Evolutionary conservation across 1,140 invertebrate species (phyloP).

Genomic region (Drosophila subobscura): DNA sequence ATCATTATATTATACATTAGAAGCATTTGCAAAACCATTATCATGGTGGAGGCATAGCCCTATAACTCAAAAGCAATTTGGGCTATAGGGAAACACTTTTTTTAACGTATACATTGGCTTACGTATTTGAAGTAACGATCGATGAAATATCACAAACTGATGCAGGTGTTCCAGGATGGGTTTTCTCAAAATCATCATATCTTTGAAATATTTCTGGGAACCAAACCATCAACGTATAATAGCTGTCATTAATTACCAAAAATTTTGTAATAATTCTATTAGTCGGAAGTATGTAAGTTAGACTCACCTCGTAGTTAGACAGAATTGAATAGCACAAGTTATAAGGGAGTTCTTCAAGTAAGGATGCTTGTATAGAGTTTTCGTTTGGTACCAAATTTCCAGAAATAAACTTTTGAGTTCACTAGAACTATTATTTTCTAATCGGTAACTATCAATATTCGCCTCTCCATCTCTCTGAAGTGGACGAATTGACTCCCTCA

Average conservation of each 20-base stretch:
- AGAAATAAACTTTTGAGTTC: slow-evolving; percentile 48
- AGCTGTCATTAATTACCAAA: slow-evolving; percentile 84
- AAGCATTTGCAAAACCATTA: no score
- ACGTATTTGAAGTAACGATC: slow-evolving; percentile 85
- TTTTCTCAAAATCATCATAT: slow-evolving; percentile 88
- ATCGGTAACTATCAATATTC: slow-evolving; percentile 28
- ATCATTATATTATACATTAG: no score
- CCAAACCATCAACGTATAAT: slow-evolving; percentile 93
- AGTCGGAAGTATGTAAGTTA: slow-evolving; percentile 81
- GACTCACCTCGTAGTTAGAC: slow-evolving; percentile 89
- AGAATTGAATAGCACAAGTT: slow-evolving; percentile 90
- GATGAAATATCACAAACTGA: slow-evolving; percentile 90
- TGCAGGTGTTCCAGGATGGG: slow-evolving; percentile 86
- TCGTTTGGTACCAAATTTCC: slow-evolving; percentile 84
- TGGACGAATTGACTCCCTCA: slow-evolving; percentile 25
- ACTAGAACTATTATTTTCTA: slow-evolving; percentile 30
- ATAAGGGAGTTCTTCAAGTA: slow-evolving; percentile 89
- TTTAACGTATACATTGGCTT: slow-evolving; percentile 3
- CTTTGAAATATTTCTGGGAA: slow-evolving; percentile 92
- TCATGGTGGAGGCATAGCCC: no score
- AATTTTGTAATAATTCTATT: neutral
- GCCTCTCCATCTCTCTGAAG: slow-evolving; percentile 16
- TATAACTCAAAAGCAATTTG: no score
- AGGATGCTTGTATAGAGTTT: slow-evolving; percentile 88
- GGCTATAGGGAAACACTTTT: no score